Conservation (phyloP, 2,888 invertebrate species). For the Magallana nippona region DNA sequence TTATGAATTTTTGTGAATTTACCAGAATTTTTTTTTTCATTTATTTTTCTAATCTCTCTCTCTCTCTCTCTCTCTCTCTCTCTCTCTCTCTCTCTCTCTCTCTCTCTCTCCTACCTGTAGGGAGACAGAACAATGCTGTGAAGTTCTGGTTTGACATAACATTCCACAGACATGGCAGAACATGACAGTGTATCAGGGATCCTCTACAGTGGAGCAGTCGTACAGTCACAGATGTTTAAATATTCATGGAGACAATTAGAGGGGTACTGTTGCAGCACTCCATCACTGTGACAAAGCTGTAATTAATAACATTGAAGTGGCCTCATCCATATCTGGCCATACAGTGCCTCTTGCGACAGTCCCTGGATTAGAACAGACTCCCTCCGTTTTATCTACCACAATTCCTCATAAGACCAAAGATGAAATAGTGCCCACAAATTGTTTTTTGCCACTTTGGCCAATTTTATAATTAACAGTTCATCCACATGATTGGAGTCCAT, state of each 20-base stretch:
- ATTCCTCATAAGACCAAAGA: not conserved
- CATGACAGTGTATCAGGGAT: not conserved
- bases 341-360: not conserved
- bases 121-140: not conserved
- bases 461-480: not conserved
- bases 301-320: not conserved
- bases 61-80: no score
- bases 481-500: not conserved
- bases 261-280: not conserved
- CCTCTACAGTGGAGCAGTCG: not conserved
- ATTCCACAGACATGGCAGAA: constrained; percentile 22
- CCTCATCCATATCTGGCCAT: not conserved
- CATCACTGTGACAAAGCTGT: not conserved
- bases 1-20: no score
- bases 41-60: no score
- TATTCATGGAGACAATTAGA: constrained; percentile 7
- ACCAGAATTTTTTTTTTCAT: no score
- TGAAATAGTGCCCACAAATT: not conserved
- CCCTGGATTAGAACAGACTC: not conserved
- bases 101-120: constrained; percentile 3
- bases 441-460: constrained; percentile 9
- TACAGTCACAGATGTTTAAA: not conserved
- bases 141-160: constrained; percentile 11
- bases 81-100: constrained; percentile 15
- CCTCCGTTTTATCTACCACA: not conserved